These are phyloP conservation scores for Heliconius hermathena DNA, from an alignment of 1,140 invertebrate species.

Conservation along the genomic window DNA sequence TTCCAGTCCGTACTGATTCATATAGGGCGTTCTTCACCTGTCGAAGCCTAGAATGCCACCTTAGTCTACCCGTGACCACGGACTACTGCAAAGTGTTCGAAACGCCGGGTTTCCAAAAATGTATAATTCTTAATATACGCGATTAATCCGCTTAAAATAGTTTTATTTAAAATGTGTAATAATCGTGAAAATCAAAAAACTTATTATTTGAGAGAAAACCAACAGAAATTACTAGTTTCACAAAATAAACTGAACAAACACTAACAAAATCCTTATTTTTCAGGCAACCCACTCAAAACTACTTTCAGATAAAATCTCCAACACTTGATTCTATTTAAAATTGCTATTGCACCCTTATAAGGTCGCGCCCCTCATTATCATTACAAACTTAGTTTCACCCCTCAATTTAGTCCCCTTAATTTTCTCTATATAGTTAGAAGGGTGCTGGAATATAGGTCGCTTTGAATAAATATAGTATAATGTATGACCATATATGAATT, in stretches of 20 bases:
- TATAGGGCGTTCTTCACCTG: too few species aligned
- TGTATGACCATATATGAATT: constrained; percentile 6
- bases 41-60: too few species aligned
- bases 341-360: constrained; percentile 34
- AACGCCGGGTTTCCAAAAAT: too few species aligned
- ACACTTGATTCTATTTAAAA: constrained; percentile 29
- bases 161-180: too few species aligned
- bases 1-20: too few species aligned
- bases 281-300: constrained; percentile 10
- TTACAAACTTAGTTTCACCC: constrained; percentile 46
- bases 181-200: too few species aligned
- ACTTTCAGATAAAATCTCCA: constrained; percentile 42
- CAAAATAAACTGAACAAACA: not conserved
- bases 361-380: constrained; percentile 41
- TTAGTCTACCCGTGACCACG: too few species aligned
- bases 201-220: too few species aligned
- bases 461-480: constrained; percentile 33
- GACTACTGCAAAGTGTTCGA: too few species aligned
- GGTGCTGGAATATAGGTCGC: constrained; percentile 24
- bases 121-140: too few species aligned
- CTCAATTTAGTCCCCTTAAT: constrained; percentile 41
- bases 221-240: not conserved
- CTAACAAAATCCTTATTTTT: not conserved
- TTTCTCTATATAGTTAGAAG: constrained; percentile 32
- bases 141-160: too few species aligned